Evolutionary conservation across 2,113 vertebrate genomes (phyloP).

Genomic region (Tapirus terrestris): DNA sequence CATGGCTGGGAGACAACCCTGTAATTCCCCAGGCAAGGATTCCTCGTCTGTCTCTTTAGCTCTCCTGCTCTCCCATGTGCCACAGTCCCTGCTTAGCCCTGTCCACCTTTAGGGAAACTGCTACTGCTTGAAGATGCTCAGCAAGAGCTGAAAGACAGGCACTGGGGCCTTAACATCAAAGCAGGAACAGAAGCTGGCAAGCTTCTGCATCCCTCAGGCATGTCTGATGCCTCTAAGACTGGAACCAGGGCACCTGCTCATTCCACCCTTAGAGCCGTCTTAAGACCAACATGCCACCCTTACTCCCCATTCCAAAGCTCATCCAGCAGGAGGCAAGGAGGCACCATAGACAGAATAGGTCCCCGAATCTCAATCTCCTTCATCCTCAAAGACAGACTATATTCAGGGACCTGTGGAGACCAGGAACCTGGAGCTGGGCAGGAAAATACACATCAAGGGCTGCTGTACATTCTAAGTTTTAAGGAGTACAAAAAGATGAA

Average conservation of each 20-base stretch:
- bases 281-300: conserved; percentile 71
- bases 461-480: conserved; percentile 92
- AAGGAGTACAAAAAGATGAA: conserved; percentile 94
- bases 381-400: conserved; percentile 80
- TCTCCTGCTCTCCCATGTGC: conserved; percentile 81
- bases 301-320: conserved; percentile 87
- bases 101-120: conserved; percentile 87
- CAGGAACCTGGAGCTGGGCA: conserved; percentile 56
- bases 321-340: conserved; percentile 92
- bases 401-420: conserved; percentile 65
- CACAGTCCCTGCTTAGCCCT: conserved; percentile 88
- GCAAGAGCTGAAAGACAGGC: conserved; percentile 91
- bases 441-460: conserved; percentile 82
- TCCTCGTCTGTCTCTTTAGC: neutral
- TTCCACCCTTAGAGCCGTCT: neutral
- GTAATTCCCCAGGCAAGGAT: conserved; percentile 77
- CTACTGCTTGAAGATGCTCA: conserved; percentile 80
- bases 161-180: conserved; percentile 89
- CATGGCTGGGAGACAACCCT: conserved; percentile 82
- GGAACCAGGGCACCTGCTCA: conserved; percentile 64
- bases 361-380: conserved; percentile 87
- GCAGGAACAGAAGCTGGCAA: conserved; percentile 85
- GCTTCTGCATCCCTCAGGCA: conserved; percentile 86
- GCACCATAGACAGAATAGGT: conserved; percentile 91
- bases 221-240: conserved; percentile 70